phyloP scores from a whole-genome alignment of 1,140 invertebrate species.

The Brachionus paranguensis region DNA sequence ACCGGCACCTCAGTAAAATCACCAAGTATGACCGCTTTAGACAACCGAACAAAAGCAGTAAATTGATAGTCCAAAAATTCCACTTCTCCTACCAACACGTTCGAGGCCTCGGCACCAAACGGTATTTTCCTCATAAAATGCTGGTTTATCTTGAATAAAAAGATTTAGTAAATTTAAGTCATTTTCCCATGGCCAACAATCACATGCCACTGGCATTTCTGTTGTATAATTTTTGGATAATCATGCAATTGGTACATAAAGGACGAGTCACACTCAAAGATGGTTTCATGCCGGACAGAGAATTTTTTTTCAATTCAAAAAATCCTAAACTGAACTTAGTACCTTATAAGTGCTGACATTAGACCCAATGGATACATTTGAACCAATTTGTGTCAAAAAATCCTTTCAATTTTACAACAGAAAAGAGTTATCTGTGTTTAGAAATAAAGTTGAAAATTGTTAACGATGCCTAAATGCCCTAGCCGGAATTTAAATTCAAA shows the following conservation, averaged over 20 bases:
- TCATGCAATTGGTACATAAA: not conserved
- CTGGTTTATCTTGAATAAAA: conserved; percentile 66
- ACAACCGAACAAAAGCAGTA: conserved; percentile 84
- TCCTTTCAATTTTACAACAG: conserved; percentile 32
- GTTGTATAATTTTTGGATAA: not conserved
- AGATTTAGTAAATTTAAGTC: not conserved
- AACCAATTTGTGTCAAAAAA: conserved; percentile 10
- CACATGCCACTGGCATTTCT: not conserved
- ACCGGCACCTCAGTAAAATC: conserved; percentile 68
- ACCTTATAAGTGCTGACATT: conserved; percentile 21
- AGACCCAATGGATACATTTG: conserved; percentile 9
- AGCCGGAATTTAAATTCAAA: not conserved
- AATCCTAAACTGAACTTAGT: not conserved
- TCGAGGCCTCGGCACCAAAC: conserved; percentile 87
- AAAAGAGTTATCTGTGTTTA: not conserved
- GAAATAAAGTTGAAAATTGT: not conserved
- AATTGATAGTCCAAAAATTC: conserved; percentile 81
- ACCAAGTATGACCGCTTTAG: conserved; percentile 60
- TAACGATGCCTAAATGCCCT: not conserved
- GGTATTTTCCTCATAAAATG: conserved; percentile 95
- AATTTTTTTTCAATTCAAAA: not conserved
- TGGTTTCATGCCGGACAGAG: not conserved
- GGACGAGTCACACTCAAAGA: not conserved
- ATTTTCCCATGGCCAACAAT: not conserved
- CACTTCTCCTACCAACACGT: conserved; percentile 93